phyloP scores from a whole-genome alignment of 2,113 vertebrate genomes.

The Rhinopomastus cyanomelas region DNA sequence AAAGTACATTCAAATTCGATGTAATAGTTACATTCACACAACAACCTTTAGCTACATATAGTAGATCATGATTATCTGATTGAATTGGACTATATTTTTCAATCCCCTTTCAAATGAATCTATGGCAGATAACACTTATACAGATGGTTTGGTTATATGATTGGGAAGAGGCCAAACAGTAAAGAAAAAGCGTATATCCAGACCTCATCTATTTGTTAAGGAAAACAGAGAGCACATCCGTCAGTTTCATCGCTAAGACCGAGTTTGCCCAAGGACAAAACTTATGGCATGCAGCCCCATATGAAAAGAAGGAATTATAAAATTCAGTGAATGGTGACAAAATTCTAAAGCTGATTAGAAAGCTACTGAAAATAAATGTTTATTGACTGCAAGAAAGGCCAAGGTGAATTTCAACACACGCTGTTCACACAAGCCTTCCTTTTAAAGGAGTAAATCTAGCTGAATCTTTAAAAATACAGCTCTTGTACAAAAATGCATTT shows the following conservation, averaged over 20 bases:
- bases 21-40: neutral
- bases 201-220: neutral
- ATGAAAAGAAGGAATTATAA: neutral
- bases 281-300: neutral
- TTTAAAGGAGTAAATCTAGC: neutral
- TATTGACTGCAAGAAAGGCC: neutral
- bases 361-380: neutral
- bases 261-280: neutral
- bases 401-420: neutral
- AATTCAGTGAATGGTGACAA: neutral
- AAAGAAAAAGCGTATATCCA: neutral
- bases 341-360: neutral
- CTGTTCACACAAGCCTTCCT: neutral
- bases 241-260: neutral
- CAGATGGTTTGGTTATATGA: neutral
- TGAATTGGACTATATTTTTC: constrained; percentile 12
- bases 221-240: neutral
- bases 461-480: neutral
- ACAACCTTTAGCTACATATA: neutral
- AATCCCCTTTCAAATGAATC: constrained; percentile 20
- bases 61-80: constrained; percentile 13
- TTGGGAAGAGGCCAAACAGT: neutral
- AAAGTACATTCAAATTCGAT: neutral
- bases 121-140: constrained; percentile 12
- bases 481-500: neutral